Base-by-base conservation (phyloP, 2,888 invertebrate species). In the Phoenoteleia sp. region DNA sequence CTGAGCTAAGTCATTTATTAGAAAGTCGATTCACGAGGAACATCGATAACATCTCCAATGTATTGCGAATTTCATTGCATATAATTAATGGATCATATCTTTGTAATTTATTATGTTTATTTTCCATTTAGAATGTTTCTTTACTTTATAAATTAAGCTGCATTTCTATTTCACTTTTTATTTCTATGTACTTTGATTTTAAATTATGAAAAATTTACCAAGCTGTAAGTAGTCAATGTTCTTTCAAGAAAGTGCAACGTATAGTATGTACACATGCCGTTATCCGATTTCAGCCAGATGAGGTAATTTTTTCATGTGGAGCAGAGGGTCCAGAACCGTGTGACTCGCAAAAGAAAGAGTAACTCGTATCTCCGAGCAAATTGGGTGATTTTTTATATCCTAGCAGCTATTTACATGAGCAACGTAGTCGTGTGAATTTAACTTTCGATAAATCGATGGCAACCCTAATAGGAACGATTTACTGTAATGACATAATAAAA, bases 341-440 rank as follows among this genome's bases (percentile, higher is more conserved):
- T 72, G 85, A 84, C 56, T 85, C 74, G 81, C 77, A 86, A 77
- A 75, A 42, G 54, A 81, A 71, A 64, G 62, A 54, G 71, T 74
- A 54, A 62, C 72, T 62, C 66, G 69, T 86, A 89, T 90, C 87
- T 86, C 87, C 88, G 89, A 86, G 81, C 88, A 90, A 89, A 91
- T 91, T 90, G 90, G 88, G 75, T 81, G 88, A 91, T 91, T 91
- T 90, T 90, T 91, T 90, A 90, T 90, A 88, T 89, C 87, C 88
- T 75, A 54, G 42, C 42, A 58, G 62, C 85, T 82, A 85, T 84
- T 81, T 82, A 74, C 62, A 21, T 71, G 45, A 79, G 62, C 67
- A 54, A 74, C 82, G 52, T 42, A 69, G 66, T 54, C 58, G 17
- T 76, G 67, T 42, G 67, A 77, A 42, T 71, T 56, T 69, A 72